These are phyloP conservation scores for Petaurus breviceps DNA, from an alignment of 2,113 vertebrate species.

Conservation along the genomic window DNA sequence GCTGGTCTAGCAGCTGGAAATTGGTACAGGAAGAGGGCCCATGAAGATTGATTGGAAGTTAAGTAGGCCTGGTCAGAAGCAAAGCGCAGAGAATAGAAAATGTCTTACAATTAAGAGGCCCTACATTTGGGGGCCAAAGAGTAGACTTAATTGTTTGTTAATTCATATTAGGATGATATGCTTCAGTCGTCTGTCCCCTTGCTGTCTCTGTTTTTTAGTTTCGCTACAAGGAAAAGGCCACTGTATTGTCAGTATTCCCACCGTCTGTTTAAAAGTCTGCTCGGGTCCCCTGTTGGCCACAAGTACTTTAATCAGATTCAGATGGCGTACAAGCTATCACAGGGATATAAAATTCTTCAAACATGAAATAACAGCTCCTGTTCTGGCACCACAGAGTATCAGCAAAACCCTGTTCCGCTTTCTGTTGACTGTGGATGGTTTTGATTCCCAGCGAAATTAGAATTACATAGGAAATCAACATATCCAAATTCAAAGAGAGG, in stretches of 20 bases:
- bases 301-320: constrained; percentile 79
- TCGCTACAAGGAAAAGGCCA: constrained; percentile 69
- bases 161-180: constrained; percentile 45
- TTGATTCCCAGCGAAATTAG: constrained; percentile 81
- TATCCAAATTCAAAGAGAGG: constrained; percentile 75
- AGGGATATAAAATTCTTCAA: constrained; percentile 74
- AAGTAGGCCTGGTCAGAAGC: not conserved
- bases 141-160: constrained; percentile 27
- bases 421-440: constrained; percentile 80
- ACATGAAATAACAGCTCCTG: constrained; percentile 72
- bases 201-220: constrained; percentile 66
- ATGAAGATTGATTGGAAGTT: constrained; percentile 26
- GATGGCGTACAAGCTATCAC: constrained; percentile 68
- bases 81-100: constrained; percentile 11
- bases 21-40: not conserved
- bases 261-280: constrained; percentile 51
- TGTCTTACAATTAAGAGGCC: not conserved
- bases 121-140: not conserved
- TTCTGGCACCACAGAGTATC: constrained; percentile 74
- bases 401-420: constrained; percentile 76
- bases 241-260: constrained; percentile 66
- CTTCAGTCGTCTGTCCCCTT: constrained; percentile 53
- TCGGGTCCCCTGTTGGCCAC: constrained; percentile 31
- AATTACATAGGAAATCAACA: constrained; percentile 83
- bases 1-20: not conserved